Evolutionary conservation across 2,797 vertebrate species (phyloP), one percentile per base, ranked within the genome.

Genomic region (Chromobotia macracanthus): DNA sequence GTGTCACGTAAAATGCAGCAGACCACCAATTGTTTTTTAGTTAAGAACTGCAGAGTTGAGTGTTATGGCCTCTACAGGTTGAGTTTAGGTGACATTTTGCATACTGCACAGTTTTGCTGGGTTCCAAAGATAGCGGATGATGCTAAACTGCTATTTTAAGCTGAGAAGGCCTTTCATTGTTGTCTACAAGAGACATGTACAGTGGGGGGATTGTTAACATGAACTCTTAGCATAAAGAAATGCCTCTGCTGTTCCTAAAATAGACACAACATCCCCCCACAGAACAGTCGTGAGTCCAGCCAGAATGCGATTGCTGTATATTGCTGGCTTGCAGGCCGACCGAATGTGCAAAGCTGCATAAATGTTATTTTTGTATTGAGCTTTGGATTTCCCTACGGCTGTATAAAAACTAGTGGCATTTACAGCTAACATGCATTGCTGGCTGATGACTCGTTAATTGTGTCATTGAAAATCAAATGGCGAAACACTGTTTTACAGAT

Each of bases 61-160:
- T 10, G 18, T 46, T 51, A 51, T 51, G 50, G 50, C 18, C 55
- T 28, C 23, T 61, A 15, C 25, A 7, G 25, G 2, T 35, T 31
- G 86, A 83, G 85, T 80, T 81, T 86, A 86, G 86, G 87, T 87
- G 87, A 82, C 48, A 50, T 86, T 85, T 86, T 85, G 84, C 88
- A 80, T 23, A 69, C 21, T 85, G 88, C 83, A 89, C 83, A 85
- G 64, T 78, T 55, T 38, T 56, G 69, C 8, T 38, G 13, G 31
- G 55, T 46, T 48, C 61, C 53, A 28, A 41, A 48, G 75, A 76
- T 68, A 64, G 78, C 70, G 75, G 84, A 85, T 86, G 89, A 89
- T 91, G 90, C 89, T 86, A 90, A 84, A 82, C 48, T 58, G 87
- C 86, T 92, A 92, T 92, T 93, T 92, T 89, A 83, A 89, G 90